Evolutionary conservation across 2,888 invertebrate species (phyloP).

Genomic region (Andrena haemorrhoa): DNA sequence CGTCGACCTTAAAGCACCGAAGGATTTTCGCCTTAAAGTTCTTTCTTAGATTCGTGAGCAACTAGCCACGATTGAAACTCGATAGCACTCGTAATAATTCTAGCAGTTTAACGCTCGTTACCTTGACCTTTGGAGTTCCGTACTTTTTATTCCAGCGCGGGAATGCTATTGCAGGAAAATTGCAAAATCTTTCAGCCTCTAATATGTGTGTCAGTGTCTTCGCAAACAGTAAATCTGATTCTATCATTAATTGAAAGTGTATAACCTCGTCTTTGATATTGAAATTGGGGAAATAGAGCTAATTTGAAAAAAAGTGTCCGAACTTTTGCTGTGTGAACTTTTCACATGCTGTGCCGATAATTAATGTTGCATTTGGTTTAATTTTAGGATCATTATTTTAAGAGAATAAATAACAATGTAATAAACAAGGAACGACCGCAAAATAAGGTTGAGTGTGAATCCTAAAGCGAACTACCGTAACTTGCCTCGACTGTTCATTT

Average conservation of each 20-base stretch:
- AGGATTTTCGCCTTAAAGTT: constrained; percentile 33
- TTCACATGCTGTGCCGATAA: too few relatives aligned
- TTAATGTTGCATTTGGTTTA: too few relatives aligned
- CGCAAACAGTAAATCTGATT: background rate
- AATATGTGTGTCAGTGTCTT: background rate
- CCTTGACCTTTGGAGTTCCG: constrained; percentile 27
- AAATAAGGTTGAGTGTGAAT: too few relatives aligned
- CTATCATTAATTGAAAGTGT: background rate
- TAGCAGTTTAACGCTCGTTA: background rate
- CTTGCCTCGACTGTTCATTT: too few relatives aligned
- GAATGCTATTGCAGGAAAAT: constrained; percentile 3
- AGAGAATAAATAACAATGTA: too few relatives aligned
- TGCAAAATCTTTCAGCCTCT: constrained; percentile 15
- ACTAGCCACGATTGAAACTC: constrained; percentile 29
- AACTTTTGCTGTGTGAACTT: too few relatives aligned
- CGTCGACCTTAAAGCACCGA: constrained; percentile 36
- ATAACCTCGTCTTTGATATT: background rate
- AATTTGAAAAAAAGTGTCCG: too few relatives aligned
- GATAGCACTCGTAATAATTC: constrained; percentile 28
- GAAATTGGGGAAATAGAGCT: too few relatives aligned
- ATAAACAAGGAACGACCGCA: too few relatives aligned
- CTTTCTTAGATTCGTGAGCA: constrained; percentile 42
- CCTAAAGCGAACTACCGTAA: too few relatives aligned
- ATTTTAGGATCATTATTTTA: too few relatives aligned
- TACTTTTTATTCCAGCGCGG: background rate